Evolutionary conservation across 1,140 invertebrate genomes (phyloP).

Genomic region (Chrysoperla carnea): DNA sequence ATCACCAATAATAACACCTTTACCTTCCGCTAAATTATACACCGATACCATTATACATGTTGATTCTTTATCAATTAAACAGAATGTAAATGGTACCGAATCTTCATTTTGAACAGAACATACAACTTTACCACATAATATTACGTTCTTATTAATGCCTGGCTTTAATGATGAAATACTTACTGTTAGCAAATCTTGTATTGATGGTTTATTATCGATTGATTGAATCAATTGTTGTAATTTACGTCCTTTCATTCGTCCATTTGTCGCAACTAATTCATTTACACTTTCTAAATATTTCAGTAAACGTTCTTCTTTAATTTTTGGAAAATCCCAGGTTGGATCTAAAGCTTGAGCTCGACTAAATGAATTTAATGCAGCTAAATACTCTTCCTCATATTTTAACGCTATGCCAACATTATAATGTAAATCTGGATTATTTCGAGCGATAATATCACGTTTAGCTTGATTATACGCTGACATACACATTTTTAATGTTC

Average conservation of each 20-base stretch:
- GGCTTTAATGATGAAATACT: conserved; percentile 28
- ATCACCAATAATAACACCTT: conserved; percentile 71
- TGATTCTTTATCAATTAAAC: conserved; percentile 54
- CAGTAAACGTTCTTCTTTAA: conserved; percentile 39
- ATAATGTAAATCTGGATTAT: conserved; percentile 66
- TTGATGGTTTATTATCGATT: no score
- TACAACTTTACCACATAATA: conserved; percentile 62
- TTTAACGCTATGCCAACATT: conserved; percentile 67
- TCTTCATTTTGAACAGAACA: conserved; percentile 58
- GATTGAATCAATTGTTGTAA: conserved; percentile 25
- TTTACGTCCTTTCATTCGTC: conserved; percentile 57
- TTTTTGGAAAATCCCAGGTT: conserved; percentile 44
- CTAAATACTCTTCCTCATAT: conserved; percentile 61
- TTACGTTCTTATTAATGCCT: conserved; percentile 45
- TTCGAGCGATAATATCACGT: conserved; percentile 49
- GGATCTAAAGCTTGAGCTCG: conserved; percentile 51
- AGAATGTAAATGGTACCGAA: conserved; percentile 66
- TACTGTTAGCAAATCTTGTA: no score
- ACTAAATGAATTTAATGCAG: conserved; percentile 49
- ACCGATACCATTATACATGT: conserved; percentile 56
- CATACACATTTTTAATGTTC: conserved; percentile 52
- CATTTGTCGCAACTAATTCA: conserved; percentile 42
- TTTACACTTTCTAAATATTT: conserved; percentile 49
- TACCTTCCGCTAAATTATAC: conserved; percentile 66
- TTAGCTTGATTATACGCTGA: conserved; percentile 69